Base-by-base conservation (phyloP, 2,888 invertebrate genomes). In the Lordiphosa andalusiaca region DNA sequence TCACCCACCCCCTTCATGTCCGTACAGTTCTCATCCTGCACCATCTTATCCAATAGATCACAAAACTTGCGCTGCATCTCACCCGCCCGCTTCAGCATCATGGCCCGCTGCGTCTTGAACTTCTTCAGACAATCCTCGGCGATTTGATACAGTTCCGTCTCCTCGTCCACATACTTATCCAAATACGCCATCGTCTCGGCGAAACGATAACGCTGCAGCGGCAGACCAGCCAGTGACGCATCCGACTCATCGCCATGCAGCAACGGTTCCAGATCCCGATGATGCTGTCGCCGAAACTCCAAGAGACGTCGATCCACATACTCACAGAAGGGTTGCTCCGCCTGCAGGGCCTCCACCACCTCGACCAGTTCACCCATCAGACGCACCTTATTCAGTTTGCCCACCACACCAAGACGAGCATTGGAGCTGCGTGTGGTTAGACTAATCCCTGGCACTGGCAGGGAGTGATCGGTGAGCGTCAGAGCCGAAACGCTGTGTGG, bases 311-410 rank as follows among this genome's bases (percentile, higher is more conserved):
- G 23, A 5, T 13, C 6, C 12, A 48, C 19, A 19, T 48, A 37
- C 4, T 37, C 48, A 9, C 35, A 37, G n/a, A 21, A 48, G n/a
- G n/a, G 13, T 37, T 48, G 36, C 23, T 48, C 48, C 7, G 12
- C 48, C 21, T 23, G 48, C 9, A 37, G 4, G 12, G 48, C 4
- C 37, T 48, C 48, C 37, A 48, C 48, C 23, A 48, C 48, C 9
- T 48, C 48, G 2, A 48, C 37, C 37, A 48, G 13, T 23, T 48
- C 48, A 10, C 48, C 48, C 35, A 48, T 7, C 3, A 48, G 48
- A 4, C 48, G 48, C 5, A 37, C 48, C 48, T 37, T 37, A 6
- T 48, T 37, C 12, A 48, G 12, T 13, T 6, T 16, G 4, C 37
- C 37, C 48, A 37, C 9, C 1, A 25, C 19, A 3, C 48, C 48